Evolutionary conservation across 2,113 vertebrate species (phyloP).

Genomic region (Pelobates fuscus): DNA sequence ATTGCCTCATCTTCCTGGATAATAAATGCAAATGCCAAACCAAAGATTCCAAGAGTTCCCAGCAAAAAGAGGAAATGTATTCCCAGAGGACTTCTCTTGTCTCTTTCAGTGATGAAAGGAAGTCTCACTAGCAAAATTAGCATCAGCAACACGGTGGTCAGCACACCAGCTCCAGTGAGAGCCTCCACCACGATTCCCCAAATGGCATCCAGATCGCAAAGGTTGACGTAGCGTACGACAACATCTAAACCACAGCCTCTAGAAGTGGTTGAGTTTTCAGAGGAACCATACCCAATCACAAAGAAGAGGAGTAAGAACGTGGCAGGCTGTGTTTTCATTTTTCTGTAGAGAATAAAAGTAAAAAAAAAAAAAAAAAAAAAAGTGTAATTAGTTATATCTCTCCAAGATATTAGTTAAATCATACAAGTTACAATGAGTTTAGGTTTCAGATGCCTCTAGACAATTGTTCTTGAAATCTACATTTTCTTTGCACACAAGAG

Average conservation of each 20-base stretch:
- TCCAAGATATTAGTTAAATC: background rate
- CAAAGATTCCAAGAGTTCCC: conserved; percentile 86
- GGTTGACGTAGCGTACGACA: conserved; percentile 81
- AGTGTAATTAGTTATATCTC: conserved; percentile 3
- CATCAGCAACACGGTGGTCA: conserved; percentile 81
- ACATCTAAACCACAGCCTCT: conserved; percentile 88
- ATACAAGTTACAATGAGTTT: background rate
- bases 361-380: conserved; percentile 4
- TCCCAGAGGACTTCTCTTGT: conserved; percentile 86
- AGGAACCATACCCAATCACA: conserved; percentile 69
- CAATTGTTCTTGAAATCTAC: background rate
- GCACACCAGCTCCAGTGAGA: conserved; percentile 77
- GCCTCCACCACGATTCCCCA: conserved; percentile 94
- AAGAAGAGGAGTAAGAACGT: conserved; percentile 76
- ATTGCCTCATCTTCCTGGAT: conserved; percentile 85
- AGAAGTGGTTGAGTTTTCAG: conserved; percentile 73
- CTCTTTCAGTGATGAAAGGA: conserved; percentile 85
- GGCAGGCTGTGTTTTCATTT: conserved; percentile 69
- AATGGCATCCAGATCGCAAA: conserved; percentile 92
- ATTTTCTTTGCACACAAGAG: too few species aligned
- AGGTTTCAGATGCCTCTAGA: background rate
- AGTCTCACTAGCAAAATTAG: conserved; percentile 86
- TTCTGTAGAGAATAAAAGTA: conserved; percentile 59
- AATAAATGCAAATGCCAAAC: conserved; percentile 91
- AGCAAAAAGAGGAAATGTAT: conserved; percentile 87